Base-by-base conservation (phyloP, 2,113 vertebrate genomes). In the Brachyistius frenatus region DNA sequence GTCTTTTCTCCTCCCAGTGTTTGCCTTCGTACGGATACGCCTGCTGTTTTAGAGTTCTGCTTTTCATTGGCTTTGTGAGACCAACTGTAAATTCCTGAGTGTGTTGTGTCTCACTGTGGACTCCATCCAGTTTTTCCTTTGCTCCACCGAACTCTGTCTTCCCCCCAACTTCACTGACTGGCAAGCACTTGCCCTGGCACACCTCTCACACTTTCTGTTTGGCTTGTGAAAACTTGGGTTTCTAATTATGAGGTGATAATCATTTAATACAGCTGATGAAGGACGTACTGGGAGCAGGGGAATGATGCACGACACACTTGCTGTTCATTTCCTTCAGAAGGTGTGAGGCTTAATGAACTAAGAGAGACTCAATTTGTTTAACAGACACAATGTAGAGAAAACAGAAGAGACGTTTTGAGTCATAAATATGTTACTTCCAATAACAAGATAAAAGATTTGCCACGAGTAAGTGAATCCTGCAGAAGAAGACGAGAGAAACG, bases 21-120 rank as follows among this genome's bases (percentile, higher is more conserved):
- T 88, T 81, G 83, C 70, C 47, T 39, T 86, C 16, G 23, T 66
- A 85, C 70, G 81, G 60, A 78, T 81, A 13, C 23, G 72, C 82
- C 79, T 85, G 85, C 83, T 88, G 88, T 85, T 89, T 87, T 67
- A 62, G 67, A 88, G 67, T 67, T 85, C 85, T 90, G 85, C 85
- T 88, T 91, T 89, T 92, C 83, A 85, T 91, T 88, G 87, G 84
- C 83, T 93, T 93, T 89, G 88, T 88, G 83, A 91, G 86, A 89
- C 85, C 72, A 78, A 89, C 86, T 92, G 81, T 89, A 92, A 92
- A 92, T 92, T 92, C 91, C 89, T 86, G 72, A 82, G 73, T 41
- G 76, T 23, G 69, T 83, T 81, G 73, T 87, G 85, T 89, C 86
- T 90, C 88, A 77, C 81, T 53, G 73, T 66, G 66, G 78, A 79